Base-by-base conservation (phyloP, 2,113 vertebrate species). In the Cryptotis parvus region DNA sequence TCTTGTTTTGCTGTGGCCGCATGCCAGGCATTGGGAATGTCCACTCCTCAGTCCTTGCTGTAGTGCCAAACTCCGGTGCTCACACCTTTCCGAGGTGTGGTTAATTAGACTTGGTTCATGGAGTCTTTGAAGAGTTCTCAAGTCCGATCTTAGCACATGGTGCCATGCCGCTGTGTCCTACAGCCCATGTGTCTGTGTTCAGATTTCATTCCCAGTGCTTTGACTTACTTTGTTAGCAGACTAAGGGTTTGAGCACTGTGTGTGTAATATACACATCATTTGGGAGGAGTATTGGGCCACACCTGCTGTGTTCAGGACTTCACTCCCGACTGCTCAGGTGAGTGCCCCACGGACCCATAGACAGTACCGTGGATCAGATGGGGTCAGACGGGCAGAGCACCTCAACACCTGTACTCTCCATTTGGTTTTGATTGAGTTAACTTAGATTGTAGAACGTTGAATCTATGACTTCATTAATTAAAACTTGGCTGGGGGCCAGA, bases 171-270 rank as follows among this genome's bases (percentile, higher is more conserved):
- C 74, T 75, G 35, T 14, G 9, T 41, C 11, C 63, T 29, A 15
- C 39, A 37, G 65, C 10, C 45, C 43, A 84, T 74, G 6, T 37
- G 45, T 69, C n/a, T 68, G 14, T 33, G n/a, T 82, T 89, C 35
- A 41, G 6, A 49, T 58, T 35, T 76, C n/a, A 58, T 27, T 81
- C 14, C 61, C 26, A 20, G 73, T 35, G 41, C 39, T 61, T 43
- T 29, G 49, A 3, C 81, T 90, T 77, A 73, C 39, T 69, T 92
- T 37, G 52, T 85, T 84, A 82, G 27, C 31, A 77, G 89, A 94
- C 24, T 88, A 35, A 68, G 52, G 7, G 45, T 49, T 84, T 79
- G 39, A 82, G 61, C n/a, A 29, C 43, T n/a, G n/a, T n/a, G n/a
- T n/a, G n/a, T n/a, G n/a, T n/a, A n/a, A n/a, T n/a, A n/a, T n/a